Conservation (phyloP, 2,797 vertebrate genomes). For the Cygnus olor region DNA sequence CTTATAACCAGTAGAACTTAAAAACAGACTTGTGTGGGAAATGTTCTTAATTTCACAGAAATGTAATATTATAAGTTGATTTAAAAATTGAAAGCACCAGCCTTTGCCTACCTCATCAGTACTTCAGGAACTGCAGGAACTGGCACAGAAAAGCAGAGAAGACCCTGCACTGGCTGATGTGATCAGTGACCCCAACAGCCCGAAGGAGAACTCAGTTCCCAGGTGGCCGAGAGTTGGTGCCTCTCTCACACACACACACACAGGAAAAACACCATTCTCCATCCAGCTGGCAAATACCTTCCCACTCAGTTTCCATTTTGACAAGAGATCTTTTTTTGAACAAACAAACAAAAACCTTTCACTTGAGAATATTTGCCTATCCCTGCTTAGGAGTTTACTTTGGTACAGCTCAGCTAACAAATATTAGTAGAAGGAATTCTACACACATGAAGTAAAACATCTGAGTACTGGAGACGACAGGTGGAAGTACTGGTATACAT, state of each 20-base stretch:
- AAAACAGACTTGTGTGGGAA: background rate
- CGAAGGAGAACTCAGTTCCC: background rate
- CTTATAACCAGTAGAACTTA: background rate
- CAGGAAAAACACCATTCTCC: background rate
- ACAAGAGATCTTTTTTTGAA: background rate
- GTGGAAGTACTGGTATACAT: background rate
- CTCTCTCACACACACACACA: no score
- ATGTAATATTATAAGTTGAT: background rate
- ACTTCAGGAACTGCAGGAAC: background rate
- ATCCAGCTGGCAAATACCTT: background rate
- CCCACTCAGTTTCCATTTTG: background rate
- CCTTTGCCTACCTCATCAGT: background rate
- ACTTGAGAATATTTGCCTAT: background rate
- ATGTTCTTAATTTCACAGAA: background rate
- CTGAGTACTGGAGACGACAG: background rate
- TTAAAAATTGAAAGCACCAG: background rate
- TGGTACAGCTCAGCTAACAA: background rate
- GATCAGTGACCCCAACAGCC: background rate
- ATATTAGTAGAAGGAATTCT: background rate
- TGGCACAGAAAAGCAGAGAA: background rate
- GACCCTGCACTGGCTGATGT: background rate
- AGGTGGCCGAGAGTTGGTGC: background rate
- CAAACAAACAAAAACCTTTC: background rate
- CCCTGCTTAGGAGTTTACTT: background rate
- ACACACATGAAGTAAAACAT: background rate